A percentile compares a stretch with the other conserved stretches of the same genome.
Evolutionary conservation across 1,140 invertebrate genomes (phyloP).

Genomic region (Medauroidea extradentata): DNA sequence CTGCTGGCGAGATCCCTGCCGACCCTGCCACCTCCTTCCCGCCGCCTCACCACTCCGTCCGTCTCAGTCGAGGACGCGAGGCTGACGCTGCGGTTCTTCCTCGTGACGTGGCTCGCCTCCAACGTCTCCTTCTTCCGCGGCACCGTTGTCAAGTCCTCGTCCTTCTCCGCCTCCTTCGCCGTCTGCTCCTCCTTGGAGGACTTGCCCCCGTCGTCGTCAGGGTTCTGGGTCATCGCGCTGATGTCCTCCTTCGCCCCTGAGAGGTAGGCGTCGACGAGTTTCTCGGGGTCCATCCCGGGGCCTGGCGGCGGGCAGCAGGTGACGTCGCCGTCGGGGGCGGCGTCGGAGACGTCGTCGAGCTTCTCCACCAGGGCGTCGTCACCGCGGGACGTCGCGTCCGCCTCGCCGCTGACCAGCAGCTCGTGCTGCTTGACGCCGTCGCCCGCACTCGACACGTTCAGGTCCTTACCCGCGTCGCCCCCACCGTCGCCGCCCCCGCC

Average conservation of each 20-base stretch:
- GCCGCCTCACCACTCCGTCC: constrained; percentile 33
- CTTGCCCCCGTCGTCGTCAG: constrained; percentile 32
- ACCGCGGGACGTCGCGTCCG: too few relatives aligned
- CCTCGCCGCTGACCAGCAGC: too few relatives aligned
- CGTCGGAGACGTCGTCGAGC: neutral
- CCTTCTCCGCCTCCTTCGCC: constrained; percentile 37
- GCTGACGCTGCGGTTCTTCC: constrained; percentile 23
- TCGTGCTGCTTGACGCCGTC: neutral
- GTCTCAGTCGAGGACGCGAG: neutral
- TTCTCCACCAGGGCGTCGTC: too few relatives aligned
- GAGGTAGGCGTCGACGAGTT: constrained; percentile 49
- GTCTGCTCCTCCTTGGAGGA: constrained; percentile 41
- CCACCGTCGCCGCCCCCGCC: neutral
- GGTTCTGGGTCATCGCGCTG: constrained; percentile 26
- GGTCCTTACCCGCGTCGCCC: neutral
- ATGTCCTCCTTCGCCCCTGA: constrained; percentile 38
- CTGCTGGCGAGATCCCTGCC: constrained; percentile 33
- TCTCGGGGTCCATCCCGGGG: constrained; percentile 15
- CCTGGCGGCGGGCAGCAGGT: too few relatives aligned
- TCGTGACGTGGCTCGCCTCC: constrained; percentile 33
- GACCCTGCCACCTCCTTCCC: constrained; percentile 27
- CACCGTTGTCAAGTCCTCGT: constrained; percentile 37
- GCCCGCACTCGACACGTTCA: neutral
- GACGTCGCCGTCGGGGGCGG: neutral
- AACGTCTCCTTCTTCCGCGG: constrained; percentile 44